These are phyloP conservation scores for Plebejus argus DNA, from an alignment of 2,888 invertebrate species.

Conservation along the genomic window DNA sequence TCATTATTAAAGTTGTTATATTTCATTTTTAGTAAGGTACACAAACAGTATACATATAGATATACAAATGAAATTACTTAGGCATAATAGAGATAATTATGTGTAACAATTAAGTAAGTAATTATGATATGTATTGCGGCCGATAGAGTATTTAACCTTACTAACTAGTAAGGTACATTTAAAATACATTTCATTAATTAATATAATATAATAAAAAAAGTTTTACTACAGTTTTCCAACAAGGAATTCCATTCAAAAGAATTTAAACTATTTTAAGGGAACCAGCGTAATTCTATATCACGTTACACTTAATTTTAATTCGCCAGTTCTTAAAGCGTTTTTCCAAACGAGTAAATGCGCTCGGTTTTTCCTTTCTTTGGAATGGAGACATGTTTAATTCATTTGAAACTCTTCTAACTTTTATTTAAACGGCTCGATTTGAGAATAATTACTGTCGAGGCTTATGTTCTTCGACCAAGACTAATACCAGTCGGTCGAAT, in stretches of 20 bases:
- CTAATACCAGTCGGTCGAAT: not conserved
- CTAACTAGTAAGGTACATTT: too few relatives aligned
- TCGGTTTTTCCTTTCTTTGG: not conserved
- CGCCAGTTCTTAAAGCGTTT: conserved; percentile 25
- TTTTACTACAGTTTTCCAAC: not conserved
- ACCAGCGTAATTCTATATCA: conserved; percentile 16
- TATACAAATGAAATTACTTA: too few relatives aligned
- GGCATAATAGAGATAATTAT: too few relatives aligned
- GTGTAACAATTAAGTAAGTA: too few relatives aligned
- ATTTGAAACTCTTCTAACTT: conserved; percentile 22
- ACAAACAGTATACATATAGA: too few relatives aligned
- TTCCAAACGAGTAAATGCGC: conserved; percentile 22
- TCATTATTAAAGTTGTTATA: too few relatives aligned
- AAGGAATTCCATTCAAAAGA: not conserved
- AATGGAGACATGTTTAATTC: conserved; percentile 7
- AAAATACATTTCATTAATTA: too few relatives aligned
- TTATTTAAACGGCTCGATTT: conserved; percentile 26
- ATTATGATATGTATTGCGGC: too few relatives aligned
- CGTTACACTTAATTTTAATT: conserved; percentile 18
- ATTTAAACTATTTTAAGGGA: not conserved
- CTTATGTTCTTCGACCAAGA: not conserved
- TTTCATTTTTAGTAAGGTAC: too few relatives aligned
- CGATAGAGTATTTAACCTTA: too few relatives aligned
- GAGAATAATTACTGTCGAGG: conserved; percentile 5
- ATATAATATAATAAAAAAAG: too few relatives aligned